Conservation (phyloP, 2,797 vertebrate genomes). For the Danionella dracula region DNA sequence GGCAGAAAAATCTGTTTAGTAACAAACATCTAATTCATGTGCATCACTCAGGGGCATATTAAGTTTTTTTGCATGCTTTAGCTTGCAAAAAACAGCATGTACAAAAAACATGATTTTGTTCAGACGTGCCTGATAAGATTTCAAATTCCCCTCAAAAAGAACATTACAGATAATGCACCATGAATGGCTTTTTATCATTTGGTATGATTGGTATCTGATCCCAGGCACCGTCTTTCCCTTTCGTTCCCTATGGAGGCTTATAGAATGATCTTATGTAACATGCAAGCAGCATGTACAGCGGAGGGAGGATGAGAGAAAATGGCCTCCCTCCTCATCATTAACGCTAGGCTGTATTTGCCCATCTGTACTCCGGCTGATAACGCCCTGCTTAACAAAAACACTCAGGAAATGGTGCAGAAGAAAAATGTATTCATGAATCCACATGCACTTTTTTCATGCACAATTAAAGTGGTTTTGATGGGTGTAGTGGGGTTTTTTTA, state of each 20-base stretch:
- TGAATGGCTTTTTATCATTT: background rate
- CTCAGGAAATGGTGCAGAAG: constrained; percentile 31
- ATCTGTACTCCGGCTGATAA: constrained; percentile 37
- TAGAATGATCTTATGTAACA: constrained; percentile 57
- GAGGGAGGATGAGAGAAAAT: constrained; percentile 53
- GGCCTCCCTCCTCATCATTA: constrained; percentile 40
- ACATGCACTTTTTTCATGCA: background rate
- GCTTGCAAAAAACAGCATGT: constrained; percentile 7
- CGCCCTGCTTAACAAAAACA: constrained; percentile 21
- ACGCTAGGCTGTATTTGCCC: constrained; percentile 27
- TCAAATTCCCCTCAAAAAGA: no score
- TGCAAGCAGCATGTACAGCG: constrained; percentile 47
- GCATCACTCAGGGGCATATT: background rate
- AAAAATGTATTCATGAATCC: constrained; percentile 10
- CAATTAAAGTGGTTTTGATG: background rate
- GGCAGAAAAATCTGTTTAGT: constrained; percentile 27
- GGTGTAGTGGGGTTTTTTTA: background rate
- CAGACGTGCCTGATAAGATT: constrained; percentile 23
- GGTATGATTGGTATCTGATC: background rate
- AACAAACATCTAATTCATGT: constrained; percentile 8
- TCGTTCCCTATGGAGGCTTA: constrained; percentile 40
- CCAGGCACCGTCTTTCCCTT: constrained; percentile 17
- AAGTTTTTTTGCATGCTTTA: constrained; percentile 15
- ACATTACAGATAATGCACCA: background rate
- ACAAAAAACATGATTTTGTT: constrained; percentile 23